Evolutionary conservation across 2,888 invertebrate genomes (phyloP).

Genomic region (Agelastica alni): DNA sequence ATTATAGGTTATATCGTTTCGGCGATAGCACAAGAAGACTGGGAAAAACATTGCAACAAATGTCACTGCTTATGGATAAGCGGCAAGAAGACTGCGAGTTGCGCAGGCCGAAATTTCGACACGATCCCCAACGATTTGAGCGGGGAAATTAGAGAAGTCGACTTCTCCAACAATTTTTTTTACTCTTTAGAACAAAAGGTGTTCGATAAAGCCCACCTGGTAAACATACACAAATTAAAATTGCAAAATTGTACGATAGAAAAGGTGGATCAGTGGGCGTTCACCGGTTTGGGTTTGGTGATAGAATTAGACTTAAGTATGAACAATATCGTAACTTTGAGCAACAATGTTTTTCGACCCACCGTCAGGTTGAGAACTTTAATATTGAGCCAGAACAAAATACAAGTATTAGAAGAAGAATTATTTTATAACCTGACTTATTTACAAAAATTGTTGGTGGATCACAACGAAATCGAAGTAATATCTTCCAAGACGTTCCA

Average conservation of each 20-base stretch:
- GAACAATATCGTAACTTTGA: conserved; percentile 69
- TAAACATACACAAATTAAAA: conserved; percentile 80
- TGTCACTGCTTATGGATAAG: conserved; percentile 87
- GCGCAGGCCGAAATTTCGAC: conserved; percentile 62
- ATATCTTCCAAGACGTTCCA: conserved; percentile 67
- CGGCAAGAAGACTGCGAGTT: conserved; percentile 84
- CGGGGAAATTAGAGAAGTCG: conserved; percentile 71
- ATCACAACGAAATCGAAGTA: conserved; percentile 72
- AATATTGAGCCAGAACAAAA: conserved; percentile 73
- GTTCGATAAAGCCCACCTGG: conserved; percentile 70
- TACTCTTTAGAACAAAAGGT: conserved; percentile 68
- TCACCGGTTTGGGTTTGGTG: conserved; percentile 74
- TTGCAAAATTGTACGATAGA: conserved; percentile 75
- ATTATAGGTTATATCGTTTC: conserved; percentile 22
- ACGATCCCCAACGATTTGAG: conserved; percentile 75
- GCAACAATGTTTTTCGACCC: conserved; percentile 72
- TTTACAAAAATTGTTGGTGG: conserved; percentile 76
- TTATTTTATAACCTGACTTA: conserved; percentile 76
- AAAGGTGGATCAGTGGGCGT: conserved; percentile 74
- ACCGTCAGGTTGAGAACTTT: conserved; percentile 73
- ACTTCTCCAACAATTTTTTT: conserved; percentile 73
- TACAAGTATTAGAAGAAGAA: conserved; percentile 72
- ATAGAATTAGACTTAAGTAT: conserved; percentile 82
- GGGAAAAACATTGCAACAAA: conserved; percentile 60
- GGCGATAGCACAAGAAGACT: conserved; percentile 62